Evolutionary conservation across 2,113 vertebrate genomes (phyloP), one percentile per base, ranked within the genome.

Genomic region (Cryptotis parvus): DNA sequence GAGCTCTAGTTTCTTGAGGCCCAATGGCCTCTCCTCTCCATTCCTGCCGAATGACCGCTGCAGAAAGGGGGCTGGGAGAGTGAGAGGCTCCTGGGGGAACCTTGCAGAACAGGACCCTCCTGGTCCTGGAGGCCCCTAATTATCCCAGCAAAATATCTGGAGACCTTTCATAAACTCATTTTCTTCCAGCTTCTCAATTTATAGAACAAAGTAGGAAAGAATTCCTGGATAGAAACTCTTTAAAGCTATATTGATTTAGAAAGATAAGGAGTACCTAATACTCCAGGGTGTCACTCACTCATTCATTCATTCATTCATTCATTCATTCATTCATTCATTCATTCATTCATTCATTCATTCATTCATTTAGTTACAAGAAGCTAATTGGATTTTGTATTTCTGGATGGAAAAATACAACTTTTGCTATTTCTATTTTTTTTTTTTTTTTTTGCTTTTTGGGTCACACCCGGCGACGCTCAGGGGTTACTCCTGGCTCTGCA

Each of bases 391-490:
- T 93, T 92, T 7, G 1, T 39, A 39, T 78, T 75, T 91, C 84
- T 90, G 86, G 41, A 18, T 63, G 49, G 10, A 74, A 75, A 91
- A 84, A 88, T 77, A 39, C 65, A 91, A 73, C 55, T 73, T 89
- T 15, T 6, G 18, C 43, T 81, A 15, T 6, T n/a, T n/a, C n/a
- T n/a, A n/a, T n/a, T n/a, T n/a, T n/a, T n/a, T n/a, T n/a, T n/a
- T n/a, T n/a, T n/a, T n/a, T n/a, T n/a, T n/a, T n/a, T n/a, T n/a
- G n/a, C n/a, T n/a, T n/a, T n/a, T n/a, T n/a, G n/a, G n/a, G n/a
- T n/a, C n/a, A n/a, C n/a, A n/a, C n/a, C n/a, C n/a, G n/a, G n/a
- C n/a, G n/a, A n/a, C n/a, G n/a, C n/a, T n/a, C n/a, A n/a, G n/a
- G n/a, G n/a, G n/a, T n/a, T n/a, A n/a, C n/a, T n/a, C n/a, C n/a